Percentiles rank a stretch among this genome's conserved stretches.
phyloP scores from a whole-genome alignment of 2,113 vertebrate species.

The Emydocephalus ijimae region DNA sequence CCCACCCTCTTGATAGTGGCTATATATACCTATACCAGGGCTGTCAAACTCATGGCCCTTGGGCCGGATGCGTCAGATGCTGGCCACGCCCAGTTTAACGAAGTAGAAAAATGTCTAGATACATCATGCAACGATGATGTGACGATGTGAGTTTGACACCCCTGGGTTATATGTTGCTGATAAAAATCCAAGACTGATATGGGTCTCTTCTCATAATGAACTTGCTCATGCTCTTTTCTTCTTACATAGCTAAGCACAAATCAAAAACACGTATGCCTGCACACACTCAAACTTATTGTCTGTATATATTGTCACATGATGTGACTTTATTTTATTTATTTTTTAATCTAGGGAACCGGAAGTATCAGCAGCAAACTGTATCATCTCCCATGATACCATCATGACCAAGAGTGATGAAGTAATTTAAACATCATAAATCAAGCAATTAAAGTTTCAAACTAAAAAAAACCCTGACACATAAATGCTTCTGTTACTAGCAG shows the following conservation, averaged over 20 bases:
- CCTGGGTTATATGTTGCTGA: conserved; percentile 58
- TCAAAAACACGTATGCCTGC: not conserved
- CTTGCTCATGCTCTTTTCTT: conserved; percentile 59
- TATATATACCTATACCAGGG: not conserved
- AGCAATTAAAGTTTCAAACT: not conserved
- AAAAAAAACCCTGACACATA: not conserved
- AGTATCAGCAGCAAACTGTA: conserved; percentile 3
- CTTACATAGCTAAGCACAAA: conserved; percentile 54
- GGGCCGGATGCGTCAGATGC: too few species aligned
- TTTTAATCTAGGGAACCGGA: not conserved
- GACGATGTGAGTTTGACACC: too few species aligned
- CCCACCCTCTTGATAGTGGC: conserved; percentile 53
- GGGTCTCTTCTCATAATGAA: conserved; percentile 47
- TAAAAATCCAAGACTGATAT: conserved; percentile 67
- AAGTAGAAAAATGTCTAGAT: too few species aligned
- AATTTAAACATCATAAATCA: conserved; percentile 14
- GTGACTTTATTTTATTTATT: not conserved
- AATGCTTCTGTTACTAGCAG: not conserved
- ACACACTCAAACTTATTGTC: not conserved
- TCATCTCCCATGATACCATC: not conserved
- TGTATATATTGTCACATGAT: conserved; percentile 3
- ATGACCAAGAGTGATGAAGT: not conserved
- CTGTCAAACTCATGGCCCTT: too few species aligned
- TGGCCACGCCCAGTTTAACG: too few species aligned
- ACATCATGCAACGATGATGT: too few species aligned